Evolutionary conservation across 2,797 vertebrate genomes (phyloP).

Genomic region (Limnodromus scolopaceus): DNA sequence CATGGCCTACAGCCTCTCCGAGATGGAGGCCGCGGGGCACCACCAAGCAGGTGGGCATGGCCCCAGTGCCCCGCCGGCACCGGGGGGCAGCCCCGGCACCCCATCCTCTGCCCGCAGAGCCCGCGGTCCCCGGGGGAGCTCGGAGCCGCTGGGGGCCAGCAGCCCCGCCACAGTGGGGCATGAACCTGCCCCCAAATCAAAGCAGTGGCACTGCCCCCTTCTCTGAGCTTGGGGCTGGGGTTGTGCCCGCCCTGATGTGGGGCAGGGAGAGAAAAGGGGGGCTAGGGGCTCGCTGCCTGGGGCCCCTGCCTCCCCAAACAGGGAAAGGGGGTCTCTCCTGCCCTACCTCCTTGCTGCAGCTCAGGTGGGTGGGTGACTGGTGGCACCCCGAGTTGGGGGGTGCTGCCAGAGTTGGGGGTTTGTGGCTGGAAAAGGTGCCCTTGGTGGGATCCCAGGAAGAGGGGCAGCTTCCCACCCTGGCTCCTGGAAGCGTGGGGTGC

Average conservation of each 20-base stretch:
- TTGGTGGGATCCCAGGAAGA: neutral
- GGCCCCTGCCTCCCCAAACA: neutral
- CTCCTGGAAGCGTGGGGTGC: neutral
- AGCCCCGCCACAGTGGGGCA: neutral
- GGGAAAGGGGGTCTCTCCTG: neutral
- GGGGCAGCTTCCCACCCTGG: neutral
- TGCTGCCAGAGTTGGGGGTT: neutral
- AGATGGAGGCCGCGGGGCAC: conserved; percentile 89
- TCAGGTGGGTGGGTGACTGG: neutral
- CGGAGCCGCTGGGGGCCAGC: neutral
- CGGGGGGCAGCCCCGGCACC: neutral
- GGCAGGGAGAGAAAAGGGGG: neutral
- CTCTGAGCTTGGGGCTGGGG: neutral
- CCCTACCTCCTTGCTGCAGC: neutral
- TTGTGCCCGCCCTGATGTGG: neutral
- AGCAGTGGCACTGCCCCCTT: conserved; percentile 54
- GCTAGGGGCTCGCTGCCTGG: neutral
- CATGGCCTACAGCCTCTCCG: conserved; percentile 96
- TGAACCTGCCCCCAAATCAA: neutral
- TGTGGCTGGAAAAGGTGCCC: neutral
- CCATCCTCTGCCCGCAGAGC: neutral
- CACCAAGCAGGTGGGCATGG: conserved; percentile 82
- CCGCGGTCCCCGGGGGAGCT: neutral
- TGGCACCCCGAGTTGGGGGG: neutral
- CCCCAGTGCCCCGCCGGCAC: conserved; percentile 49